Percentiles rank a stretch among this genome's conserved stretches.
phyloP scores from a whole-genome alignment of 2,113 vertebrate genomes.

The Oryzias javanicus region DNA sequence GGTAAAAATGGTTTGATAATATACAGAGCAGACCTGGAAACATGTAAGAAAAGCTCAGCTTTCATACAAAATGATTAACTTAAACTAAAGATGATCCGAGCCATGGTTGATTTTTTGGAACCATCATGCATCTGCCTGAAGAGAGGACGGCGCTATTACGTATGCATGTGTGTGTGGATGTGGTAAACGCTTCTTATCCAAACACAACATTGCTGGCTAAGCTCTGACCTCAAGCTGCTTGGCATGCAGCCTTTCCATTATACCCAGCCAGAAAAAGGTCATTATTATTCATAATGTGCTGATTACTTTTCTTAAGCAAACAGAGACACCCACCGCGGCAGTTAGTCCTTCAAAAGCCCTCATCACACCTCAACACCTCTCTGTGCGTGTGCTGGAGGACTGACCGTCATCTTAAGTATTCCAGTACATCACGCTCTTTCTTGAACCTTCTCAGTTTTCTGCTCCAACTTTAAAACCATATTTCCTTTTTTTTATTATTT shows the following conservation, averaged over 20 bases:
- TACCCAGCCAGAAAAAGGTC: slow-evolving; percentile 77
- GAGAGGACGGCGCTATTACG: slow-evolving; percentile 44
- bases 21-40: no score
- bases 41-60: no score
- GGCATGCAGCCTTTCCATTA: slow-evolving; percentile 83
- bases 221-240: slow-evolving; percentile 57
- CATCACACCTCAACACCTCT: no score
- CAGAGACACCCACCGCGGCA: slow-evolving; percentile 27
- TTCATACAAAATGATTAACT: no score
- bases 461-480: not conserved
- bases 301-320: slow-evolving; percentile 85
- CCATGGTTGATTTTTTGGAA: slow-evolving; percentile 3
- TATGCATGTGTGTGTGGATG: slow-evolving; percentile 40
- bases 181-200: slow-evolving; percentile 68
- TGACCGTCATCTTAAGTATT: slow-evolving; percentile 1
- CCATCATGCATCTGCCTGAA: slow-evolving; percentile 6
- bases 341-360: not conserved
- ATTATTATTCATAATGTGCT: slow-evolving; percentile 86
- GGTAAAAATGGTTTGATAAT: no score
- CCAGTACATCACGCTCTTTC: not conserved
- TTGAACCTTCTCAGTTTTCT: not conserved
- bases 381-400: slow-evolving; percentile 10
- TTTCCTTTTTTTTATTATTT: not conserved
- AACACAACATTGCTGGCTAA: slow-evolving; percentile 68
- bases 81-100: not conserved